These are phyloP conservation scores for Xenentodon cancila DNA, from an alignment of 2,797 vertebrate species.

Conservation along the genomic window DNA sequence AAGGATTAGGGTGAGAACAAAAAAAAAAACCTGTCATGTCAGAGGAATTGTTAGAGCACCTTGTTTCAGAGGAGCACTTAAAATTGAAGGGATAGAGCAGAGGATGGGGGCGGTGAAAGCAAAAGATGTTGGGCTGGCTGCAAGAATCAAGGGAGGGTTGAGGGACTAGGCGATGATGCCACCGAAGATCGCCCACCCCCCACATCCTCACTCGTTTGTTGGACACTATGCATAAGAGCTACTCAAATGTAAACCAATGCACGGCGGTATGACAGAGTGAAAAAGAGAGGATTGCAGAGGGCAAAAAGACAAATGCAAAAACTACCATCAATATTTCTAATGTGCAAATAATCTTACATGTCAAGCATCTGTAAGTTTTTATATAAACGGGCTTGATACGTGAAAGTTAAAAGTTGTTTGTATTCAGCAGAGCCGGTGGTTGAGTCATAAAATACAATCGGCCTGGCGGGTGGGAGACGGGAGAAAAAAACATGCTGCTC, in stretches of 20 bases:
- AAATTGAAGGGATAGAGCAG: conserved; percentile 38
- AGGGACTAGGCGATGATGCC: conserved; percentile 40
- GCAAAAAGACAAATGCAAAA: no score
- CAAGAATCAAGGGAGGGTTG: conserved; percentile 33
- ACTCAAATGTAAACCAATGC: conserved; percentile 19
- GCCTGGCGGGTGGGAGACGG: conserved; percentile 21
- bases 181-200: conserved; percentile 15
- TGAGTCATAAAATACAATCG: conserved; percentile 11
- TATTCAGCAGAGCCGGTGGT: neutral
- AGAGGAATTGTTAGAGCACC: conserved; percentile 74
- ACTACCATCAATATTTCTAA: neutral
- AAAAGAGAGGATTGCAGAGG: no score
- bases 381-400: conserved; percentile 1
- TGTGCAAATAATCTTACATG: neutral
- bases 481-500: neutral
- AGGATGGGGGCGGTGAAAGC: conserved; percentile 26
- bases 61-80: conserved; percentile 73
- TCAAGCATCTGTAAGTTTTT: neutral
- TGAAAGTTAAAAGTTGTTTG: neutral
- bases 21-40: conserved; percentile 61
- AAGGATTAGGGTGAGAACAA: conserved; percentile 68
- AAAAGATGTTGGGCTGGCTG: conserved; percentile 33
- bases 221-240: conserved; percentile 18
- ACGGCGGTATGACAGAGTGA: no score
- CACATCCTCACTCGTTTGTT: neutral